Conservation (phyloP, 2,888 invertebrate species). For the Diloba caeruleocephala region DNA sequence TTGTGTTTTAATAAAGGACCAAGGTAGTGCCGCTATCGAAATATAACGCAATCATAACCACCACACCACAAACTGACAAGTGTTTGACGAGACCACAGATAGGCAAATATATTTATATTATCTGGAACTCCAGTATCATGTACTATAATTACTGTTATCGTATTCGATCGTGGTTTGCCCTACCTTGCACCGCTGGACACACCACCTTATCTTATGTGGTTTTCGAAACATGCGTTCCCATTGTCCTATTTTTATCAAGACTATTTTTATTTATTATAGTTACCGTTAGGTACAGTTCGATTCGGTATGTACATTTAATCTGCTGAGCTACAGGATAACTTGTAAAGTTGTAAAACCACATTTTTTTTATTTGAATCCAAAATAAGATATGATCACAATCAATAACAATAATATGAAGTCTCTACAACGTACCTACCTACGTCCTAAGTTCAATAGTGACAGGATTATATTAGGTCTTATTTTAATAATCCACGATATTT, state of each 20-base stretch:
- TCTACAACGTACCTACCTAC: background rate
- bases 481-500: too few relatives aligned
- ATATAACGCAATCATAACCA: slow-evolving; percentile 8
- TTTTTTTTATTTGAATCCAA: slow-evolving; percentile 20
- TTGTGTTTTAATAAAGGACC: background rate
- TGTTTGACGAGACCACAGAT: slow-evolving; percentile 30
- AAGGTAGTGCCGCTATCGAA: slow-evolving; percentile 5
- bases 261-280: slow-evolving; percentile 46
- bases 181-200: slow-evolving; percentile 25
- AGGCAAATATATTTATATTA: slow-evolving; percentile 23
- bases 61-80: slow-evolving; percentile 34
- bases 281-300: slow-evolving; percentile 47
- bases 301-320: slow-evolving; percentile 21
- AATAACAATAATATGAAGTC: background rate
- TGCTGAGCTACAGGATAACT: slow-evolving; percentile 37
- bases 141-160: slow-evolving; percentile 50
- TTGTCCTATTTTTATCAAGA: slow-evolving; percentile 64
- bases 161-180: slow-evolving; percentile 60
- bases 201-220: slow-evolving; percentile 57
- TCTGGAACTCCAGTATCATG: slow-evolving; percentile 27
- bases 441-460: background rate
- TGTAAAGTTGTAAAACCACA: slow-evolving; percentile 42
- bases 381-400: slow-evolving; percentile 5
- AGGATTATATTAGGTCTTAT: too few relatives aligned
- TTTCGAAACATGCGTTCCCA: slow-evolving; percentile 58